Conservation (phyloP, 64 coral and sea anemone genomes). For the Porites australiensis region DNA sequence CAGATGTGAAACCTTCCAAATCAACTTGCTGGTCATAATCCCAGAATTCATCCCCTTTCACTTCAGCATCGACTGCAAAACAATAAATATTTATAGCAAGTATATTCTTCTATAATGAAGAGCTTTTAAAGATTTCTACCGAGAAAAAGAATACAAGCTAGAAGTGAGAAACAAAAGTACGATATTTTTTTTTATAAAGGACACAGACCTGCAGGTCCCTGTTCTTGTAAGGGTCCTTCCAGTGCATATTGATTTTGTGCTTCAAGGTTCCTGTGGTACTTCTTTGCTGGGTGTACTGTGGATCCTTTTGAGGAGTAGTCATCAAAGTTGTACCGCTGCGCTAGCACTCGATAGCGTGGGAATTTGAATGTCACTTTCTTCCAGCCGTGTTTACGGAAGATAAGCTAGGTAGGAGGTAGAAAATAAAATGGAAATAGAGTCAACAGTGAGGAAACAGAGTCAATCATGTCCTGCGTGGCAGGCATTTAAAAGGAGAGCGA, state of each 20-base stretch:
- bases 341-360: constrained; percentile 91
- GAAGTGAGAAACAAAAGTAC: too few species aligned
- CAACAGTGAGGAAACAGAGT: too few species aligned
- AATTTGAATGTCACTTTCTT: constrained; percentile 92
- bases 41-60: constrained; percentile 97
- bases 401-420: constrained; percentile 53
- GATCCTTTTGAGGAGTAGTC: constrained; percentile 99
- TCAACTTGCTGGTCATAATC: constrained; percentile 99
- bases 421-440: neutral
- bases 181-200: too few species aligned
- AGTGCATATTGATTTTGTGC: constrained; percentile 30
- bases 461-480: too few species aligned
- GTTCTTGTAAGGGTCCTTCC: constrained; percentile 38
- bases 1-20: constrained; percentile 92
- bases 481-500: too few species aligned
- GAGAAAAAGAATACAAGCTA: too few species aligned
- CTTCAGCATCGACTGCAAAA: constrained; percentile 51
- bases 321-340: constrained; percentile 93
- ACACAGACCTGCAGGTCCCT: constrained; percentile 22
- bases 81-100: neutral
- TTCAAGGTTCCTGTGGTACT: constrained; percentile 88
- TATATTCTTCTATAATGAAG: too few species aligned
- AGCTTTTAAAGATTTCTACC: too few species aligned
- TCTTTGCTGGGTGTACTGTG: constrained; percentile 95
- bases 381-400: constrained; percentile 99